Base-by-base conservation (phyloP, 1,140 invertebrate genomes). In the Solenopsis fugax region DNA sequence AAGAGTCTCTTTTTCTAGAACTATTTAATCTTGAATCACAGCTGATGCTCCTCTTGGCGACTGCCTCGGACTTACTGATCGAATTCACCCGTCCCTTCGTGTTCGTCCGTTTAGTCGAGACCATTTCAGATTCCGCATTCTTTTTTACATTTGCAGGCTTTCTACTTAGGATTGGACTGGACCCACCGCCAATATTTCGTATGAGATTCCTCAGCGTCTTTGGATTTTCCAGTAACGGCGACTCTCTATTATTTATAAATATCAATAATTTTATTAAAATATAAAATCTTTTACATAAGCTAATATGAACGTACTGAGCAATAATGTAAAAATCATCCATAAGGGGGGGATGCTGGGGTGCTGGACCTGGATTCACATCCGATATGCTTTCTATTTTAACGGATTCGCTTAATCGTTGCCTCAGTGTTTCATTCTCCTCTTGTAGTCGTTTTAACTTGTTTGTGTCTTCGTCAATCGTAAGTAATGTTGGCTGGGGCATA, bases 241-340 rank as follows among this genome's bases (percentile, higher is more conserved):
- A 95, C 94, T 96, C 96, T 92, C 96, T 96, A 73, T 64, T 82
- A 82, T 48, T 87, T 78, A 50, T 67, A 81, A 80, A 18, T 56
- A 13, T 2, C 9, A 50, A 58, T 24, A 7, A 50, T 81, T 10
- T 69, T 21, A 6, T 80, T 76, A 84, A 24, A 78, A 64, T 45
- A 29, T 81, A 24, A 3, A 64, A 0, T 50, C 1, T 6, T 56
- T 62, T 69, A 48, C 34, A 29, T 12, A n/a, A 73, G 41, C 45
- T 21, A 56, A 0, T 58, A 6, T 56, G n/a, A 67, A 96, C 96
- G 94, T 97, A 98, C 93, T 98, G 97, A 48, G 98, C 98, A 91
- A 98, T 98, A 37, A 98, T 98, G 93, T 98, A 98, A 95, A 99
- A 99, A 93, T 99, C 98, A 95, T 99, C 98, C 92, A 98, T 97